A percentile compares a stretch with the other conserved stretches of the same genome.
These are phyloP conservation scores for Leucophenga maculata DNA, from an alignment of 2,888 invertebrate genomes.

Conservation along the genomic window DNA sequence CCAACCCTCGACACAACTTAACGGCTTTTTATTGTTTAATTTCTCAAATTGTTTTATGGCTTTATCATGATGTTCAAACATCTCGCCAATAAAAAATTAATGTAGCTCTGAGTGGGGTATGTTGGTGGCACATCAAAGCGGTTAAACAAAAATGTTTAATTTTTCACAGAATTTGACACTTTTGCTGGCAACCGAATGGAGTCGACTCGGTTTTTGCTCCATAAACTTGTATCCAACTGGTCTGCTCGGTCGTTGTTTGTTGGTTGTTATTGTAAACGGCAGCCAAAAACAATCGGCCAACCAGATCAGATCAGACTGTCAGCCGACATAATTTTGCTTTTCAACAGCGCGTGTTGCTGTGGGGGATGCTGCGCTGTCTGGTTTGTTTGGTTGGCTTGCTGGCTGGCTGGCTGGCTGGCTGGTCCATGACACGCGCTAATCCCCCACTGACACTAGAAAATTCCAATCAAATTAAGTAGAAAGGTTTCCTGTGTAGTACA, in stretches of 20 bases:
- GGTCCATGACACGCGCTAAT: conserved; percentile 43
- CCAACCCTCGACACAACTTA: conserved; percentile 50
- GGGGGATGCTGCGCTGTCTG: too few species aligned
- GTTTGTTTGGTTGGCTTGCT: not conserved
- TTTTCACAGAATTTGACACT: conserved; percentile 64
- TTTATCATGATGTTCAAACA: conserved; percentile 46
- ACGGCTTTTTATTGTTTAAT: conserved; percentile 66
- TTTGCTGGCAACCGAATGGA: conserved; percentile 46
- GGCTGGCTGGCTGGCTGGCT: not conserved
- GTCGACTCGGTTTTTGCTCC: conserved; percentile 5
- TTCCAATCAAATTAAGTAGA: conserved; percentile 64
- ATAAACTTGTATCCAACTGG: not conserved
- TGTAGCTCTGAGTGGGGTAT: too few species aligned
- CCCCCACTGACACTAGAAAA: conserved; percentile 53
- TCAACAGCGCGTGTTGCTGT: not conserved
- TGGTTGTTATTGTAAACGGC: conserved; percentile 1
- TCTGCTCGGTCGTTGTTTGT: too few species aligned
- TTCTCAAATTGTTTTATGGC: conserved; percentile 66
- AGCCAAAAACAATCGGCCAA: conserved; percentile 61
- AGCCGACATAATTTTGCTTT: conserved; percentile 34
- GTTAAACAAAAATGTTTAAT: conserved; percentile 58
- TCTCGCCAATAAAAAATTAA: conserved; percentile 62
- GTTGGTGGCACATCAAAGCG: conserved; percentile 22
- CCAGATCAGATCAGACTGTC: conserved; percentile 61
- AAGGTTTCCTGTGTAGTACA: conserved; percentile 47